phyloP scores from a whole-genome alignment of 2,113 vertebrate species.

The Crotophaga sulcirostris region DNA sequence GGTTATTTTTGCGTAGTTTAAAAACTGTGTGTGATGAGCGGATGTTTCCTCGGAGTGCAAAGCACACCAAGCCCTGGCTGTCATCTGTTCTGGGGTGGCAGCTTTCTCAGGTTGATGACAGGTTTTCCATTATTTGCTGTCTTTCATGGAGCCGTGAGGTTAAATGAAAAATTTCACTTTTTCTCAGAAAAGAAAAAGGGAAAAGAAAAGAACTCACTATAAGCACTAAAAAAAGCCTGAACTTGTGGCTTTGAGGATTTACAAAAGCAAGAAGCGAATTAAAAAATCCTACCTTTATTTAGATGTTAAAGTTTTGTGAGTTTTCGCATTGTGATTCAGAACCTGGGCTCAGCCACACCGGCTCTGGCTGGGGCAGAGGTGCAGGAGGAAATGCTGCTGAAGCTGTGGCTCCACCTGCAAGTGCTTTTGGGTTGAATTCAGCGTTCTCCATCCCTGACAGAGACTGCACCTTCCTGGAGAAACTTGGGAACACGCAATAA shows the following conservation, averaged over 20 bases:
- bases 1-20: not conserved
- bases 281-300: not conserved
- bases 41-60: not conserved
- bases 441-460: not conserved
- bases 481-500: not conserved
- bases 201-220: not conserved
- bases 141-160: not conserved
- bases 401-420: not conserved
- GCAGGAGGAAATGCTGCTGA: not conserved
- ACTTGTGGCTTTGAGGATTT: not conserved
- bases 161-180: not conserved
- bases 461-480: not conserved
- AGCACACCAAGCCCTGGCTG: not conserved
- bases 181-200: not conserved
- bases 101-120: not conserved
- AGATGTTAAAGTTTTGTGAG: not conserved
- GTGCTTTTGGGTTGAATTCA: not conserved
- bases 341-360: not conserved
- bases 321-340: rapidly evolving
- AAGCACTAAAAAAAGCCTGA: not conserved
- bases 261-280: not conserved
- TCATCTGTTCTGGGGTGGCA: rapidly evolving
- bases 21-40: not conserved
- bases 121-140: not conserved
- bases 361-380: too few relatives aligned